Evolutionary conservation across 2,113 vertebrate species (phyloP), one percentile per base, ranked within the genome.

Genomic region (Syngnathus scovelli): DNA sequence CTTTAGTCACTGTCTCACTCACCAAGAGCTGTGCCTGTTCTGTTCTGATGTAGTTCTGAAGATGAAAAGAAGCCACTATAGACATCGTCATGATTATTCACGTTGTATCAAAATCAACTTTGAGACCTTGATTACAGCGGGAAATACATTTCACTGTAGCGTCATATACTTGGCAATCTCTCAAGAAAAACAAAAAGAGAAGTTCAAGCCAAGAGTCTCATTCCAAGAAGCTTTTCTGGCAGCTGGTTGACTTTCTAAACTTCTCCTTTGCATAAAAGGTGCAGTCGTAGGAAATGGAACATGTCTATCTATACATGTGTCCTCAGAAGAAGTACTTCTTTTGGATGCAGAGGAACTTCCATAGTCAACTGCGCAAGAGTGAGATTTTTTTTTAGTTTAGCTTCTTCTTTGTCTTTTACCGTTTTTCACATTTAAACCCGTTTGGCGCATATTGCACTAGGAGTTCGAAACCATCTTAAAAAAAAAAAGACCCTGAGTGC

Each of bases 181-280:
- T 70, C 51, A 21, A 1, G 12, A 70, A 27, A 77, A 64, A 63
- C 68, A 61, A 58, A 70, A 71, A 58, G 64, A 79, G 66, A 51
- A 61, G 51, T 54, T 9, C 9, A 1, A 67, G 46, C 70, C 69
- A 74, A 61, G 52, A 71, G 51, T 46, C 68, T 19, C 43, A 74
- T 61, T 75, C 52, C 71, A 71, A 80, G 43, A 48, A 71, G 61
- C 64, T 74, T 76, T 78, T 59, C 60, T 72, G 70, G 61, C 63
- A 5, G 23, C 52, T 59, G 75, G 41, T 44, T 37, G 58, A 12
- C 12, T 61, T 62, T 44, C 12, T 44, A 62, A 43, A 44, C 21
- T 33, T 16, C 11, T 27, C 10, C 19, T 43, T 43, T 15, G 15
- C 36, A 37, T 59, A 51, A 51, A 51, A 51, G 16, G 1, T 19